Conservation (phyloP, 2,888 invertebrate species). For the Dugesia japonica region DNA sequence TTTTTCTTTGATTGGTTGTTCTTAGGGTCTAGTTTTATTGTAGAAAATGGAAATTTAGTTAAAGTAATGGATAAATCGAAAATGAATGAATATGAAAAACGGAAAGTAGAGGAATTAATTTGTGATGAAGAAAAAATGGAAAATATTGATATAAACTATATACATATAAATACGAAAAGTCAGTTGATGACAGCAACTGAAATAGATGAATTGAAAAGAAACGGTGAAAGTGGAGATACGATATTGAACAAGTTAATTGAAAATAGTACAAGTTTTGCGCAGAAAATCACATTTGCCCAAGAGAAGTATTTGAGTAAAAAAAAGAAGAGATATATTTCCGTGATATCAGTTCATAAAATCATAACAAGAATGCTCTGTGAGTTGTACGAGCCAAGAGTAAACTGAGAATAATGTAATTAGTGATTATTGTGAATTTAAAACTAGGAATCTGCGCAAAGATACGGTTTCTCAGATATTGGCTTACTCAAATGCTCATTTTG, state of each 20-base stretch:
- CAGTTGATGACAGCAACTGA: conserved; percentile 69
- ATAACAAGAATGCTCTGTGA: conserved; percentile 66
- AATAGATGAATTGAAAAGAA: conserved; percentile 62
- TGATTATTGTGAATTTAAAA: conserved; percentile 27
- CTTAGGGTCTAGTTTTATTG: conserved; percentile 43
- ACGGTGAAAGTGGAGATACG: conserved; percentile 57
- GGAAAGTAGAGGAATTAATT: neutral
- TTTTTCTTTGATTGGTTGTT: conserved; percentile 41
- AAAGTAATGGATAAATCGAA: conserved; percentile 34
- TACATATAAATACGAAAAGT: conserved; percentile 62
- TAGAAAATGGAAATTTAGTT: conserved; percentile 40
- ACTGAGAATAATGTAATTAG: conserved; percentile 34
- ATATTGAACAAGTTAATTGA: conserved; percentile 65
- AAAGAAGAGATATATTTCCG: conserved; percentile 72
- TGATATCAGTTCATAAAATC: conserved; percentile 56
- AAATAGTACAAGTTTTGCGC: conserved; percentile 71
- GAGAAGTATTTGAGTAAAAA: conserved; percentile 85
- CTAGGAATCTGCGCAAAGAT: conserved; percentile 62
- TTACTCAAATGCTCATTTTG: conserved; percentile 62
- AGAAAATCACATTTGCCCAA: conserved; percentile 70
- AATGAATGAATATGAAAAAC: neutral
- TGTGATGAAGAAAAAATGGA: neutral
- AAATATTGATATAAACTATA: conserved; percentile 46
- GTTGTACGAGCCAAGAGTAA: conserved; percentile 52
- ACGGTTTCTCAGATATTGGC: conserved; percentile 72